phyloP scores from a whole-genome alignment of 1,140 invertebrate species.

The Lordiphosa mommai region DNA sequence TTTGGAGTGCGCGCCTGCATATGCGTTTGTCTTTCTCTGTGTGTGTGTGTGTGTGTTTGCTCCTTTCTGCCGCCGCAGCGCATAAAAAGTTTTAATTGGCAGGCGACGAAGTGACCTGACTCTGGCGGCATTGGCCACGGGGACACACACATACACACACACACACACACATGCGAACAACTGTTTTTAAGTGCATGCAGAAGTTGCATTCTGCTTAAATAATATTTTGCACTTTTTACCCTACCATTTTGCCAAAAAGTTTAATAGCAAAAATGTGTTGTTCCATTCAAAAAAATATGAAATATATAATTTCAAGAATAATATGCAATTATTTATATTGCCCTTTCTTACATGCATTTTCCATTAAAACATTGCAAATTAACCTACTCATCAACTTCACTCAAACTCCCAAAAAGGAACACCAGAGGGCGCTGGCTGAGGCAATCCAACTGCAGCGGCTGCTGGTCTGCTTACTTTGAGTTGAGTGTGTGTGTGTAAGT shows the following conservation, averaged over 20 bases:
- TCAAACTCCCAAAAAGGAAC: not conserved
- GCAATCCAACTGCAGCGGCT: no score
- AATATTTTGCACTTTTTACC: conserved; percentile 28
- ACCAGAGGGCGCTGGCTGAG: not conserved
- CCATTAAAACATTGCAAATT: conserved; percentile 36
- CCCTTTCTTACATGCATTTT: conserved; percentile 41
- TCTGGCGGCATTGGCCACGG: conserved; percentile 40
- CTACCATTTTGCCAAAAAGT: conserved; percentile 17
- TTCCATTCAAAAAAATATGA: conserved; percentile 13
- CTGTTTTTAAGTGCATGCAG: conserved; percentile 49
- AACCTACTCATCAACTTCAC: conserved; percentile 9
- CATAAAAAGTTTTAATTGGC: conserved; percentile 75
- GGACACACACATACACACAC: conserved; percentile 14
- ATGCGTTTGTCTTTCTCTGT: not conserved
- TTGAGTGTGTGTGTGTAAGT: not conserved
- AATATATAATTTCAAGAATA: conserved; percentile 3
- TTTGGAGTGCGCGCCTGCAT: conserved; percentile 26
- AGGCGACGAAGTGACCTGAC: conserved; percentile 74
- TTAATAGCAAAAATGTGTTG: conserved; percentile 53
- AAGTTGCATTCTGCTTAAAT: conserved; percentile 34
- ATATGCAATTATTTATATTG: conserved; percentile 38
- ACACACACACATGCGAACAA: conserved; percentile 14
- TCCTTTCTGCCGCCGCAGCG: conserved; percentile 39
- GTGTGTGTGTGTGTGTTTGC: conserved; percentile 15
- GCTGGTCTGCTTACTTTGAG: not conserved